Evolutionary conservation across 2,888 invertebrate genomes (phyloP), one percentile per base, ranked within the genome.

Genomic region (Aelia acuminata): DNA sequence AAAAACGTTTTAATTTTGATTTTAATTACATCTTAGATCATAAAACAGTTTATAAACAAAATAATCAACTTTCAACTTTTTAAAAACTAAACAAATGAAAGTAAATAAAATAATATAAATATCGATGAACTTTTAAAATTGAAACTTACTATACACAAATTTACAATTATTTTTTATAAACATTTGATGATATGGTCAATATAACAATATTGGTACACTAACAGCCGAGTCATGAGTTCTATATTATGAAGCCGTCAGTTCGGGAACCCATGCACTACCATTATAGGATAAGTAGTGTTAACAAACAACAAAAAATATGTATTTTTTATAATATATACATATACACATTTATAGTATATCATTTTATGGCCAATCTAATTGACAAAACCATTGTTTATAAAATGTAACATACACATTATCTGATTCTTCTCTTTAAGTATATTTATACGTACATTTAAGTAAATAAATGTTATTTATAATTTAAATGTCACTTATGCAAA

Each of bases 261-360:
- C 53, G 5, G 26, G 85, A 50, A 85, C 53, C 85, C 47, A 49
- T 84, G 87, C 87, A 87, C 87, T 87, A 87, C 87, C 84, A 84
- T 84, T 35, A 87, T 87, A 87, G 87, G 87, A 87, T 87, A 87
- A 80, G 87, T 87, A 87, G 87, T 39, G 26, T 87, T 26, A 63
- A 47, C 43, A 43, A 49, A 49, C 43, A 63, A 87, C 87, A 87
- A 87, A 87, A 57, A 87, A 87, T 57, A 87, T 87, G 57, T 57
- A 87, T 57, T 80, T 80, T n/a, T 80, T 43, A 80, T 39, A 47
- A 10, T 47, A 39, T 47, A 80, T 39, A 87, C 47, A 63, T 63
- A 47, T 70, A 70, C 87, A 87, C 22, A 87, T 70, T 39, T 48
- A 87, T 48, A 70, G 11, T 26, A 80, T 80, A 80, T 80, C 4